Base-by-base conservation (phyloP, 1,140 invertebrate species). In the Drosophila grimshawi region DNA sequence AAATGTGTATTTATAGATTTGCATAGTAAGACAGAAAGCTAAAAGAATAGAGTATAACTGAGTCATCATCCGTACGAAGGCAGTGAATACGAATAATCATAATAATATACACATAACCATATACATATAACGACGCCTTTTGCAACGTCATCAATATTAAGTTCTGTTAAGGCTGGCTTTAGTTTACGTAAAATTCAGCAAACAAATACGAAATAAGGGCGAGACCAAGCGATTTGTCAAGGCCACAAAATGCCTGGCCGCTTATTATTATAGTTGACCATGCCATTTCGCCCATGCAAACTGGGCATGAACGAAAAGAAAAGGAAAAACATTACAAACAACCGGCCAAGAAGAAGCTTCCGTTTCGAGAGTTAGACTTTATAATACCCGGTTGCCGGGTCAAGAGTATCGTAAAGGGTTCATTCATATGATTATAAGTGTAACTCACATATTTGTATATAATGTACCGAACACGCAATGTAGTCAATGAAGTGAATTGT, bases 221-320 rank as follows among this genome's bases (percentile, higher is more conserved):
- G 46, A 45, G 45, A 62, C 60, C 46, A 62, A 62, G 46, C 60
- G 32, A 62, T 30, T 62, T 62, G 45, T 49, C 45, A 62, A 62
- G 60, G 60, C 60, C 60, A 37, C 27, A 48, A 46, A 37, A 45
- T 8, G 46, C 5, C 60, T 32, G 60, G 32, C 46, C 46, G 60
- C 33, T 62, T 62, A 62, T 62, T 62, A 48, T 62, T 62, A 48
- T 62, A 45, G 60, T 10, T 45, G 60, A 29, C 60, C 60, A 62
- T 60, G 57, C 57, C n/a, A 60, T 60, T 6, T 10, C 57, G 11
- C 5, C 30, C 57, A 48, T 49, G 32, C 46, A 27, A 62, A 37
- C 46, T 39, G 32, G 19, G 7, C 60, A 39, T 10, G 5, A 37
- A 46, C 32, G 19, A 37, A 19, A 45, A 33, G 32, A 61, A 49